These are phyloP conservation scores for Amphiduros pacificus DNA, from an alignment of 2,888 invertebrate genomes.

Conservation along the genomic window DNA sequence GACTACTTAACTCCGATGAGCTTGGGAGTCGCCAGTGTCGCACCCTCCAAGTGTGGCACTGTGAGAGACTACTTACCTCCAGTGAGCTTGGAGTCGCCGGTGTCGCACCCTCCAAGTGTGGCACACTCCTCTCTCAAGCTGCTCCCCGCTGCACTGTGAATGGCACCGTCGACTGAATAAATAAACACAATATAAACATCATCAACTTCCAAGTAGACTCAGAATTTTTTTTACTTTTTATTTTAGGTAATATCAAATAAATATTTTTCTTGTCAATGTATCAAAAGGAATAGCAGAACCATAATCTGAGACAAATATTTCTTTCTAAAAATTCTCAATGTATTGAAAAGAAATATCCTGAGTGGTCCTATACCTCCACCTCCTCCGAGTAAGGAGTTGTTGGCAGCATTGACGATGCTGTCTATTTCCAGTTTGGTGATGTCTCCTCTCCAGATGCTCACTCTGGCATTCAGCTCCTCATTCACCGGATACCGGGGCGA, in stretches of 20 bases:
- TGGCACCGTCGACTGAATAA: conserved; percentile 81
- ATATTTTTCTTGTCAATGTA: too few relatives aligned
- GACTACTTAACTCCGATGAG: conserved; percentile 71
- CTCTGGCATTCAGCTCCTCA: conserved; percentile 43
- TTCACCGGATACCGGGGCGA: conserved; percentile 20
- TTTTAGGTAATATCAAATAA: too few relatives aligned
- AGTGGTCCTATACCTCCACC: conserved; percentile 70
- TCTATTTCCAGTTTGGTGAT: conserved; percentile 84
- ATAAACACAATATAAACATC: not conserved
- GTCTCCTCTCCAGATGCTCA: conserved; percentile 68
- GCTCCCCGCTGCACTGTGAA: conserved; percentile 79
- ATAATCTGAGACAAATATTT: too few relatives aligned
- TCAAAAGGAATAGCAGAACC: too few relatives aligned
- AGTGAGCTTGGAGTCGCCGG: conserved; percentile 83
- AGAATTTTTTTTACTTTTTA: too few relatives aligned
- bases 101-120: conserved; percentile 72
- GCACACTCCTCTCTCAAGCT: conserved; percentile 71
- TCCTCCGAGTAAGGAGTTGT: conserved; percentile 74
- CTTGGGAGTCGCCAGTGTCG: conserved; percentile 79
- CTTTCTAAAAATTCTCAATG: too few relatives aligned
- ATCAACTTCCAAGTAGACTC: too few relatives aligned
- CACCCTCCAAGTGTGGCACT: conserved; percentile 73
- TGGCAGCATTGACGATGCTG: conserved; percentile 90
- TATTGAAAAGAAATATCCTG: not conserved
- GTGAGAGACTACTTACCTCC: conserved; percentile 65